These are phyloP conservation scores for Spicauda simplicius DNA, from an alignment of 2,888 invertebrate genomes.

Conservation along the genomic window DNA sequence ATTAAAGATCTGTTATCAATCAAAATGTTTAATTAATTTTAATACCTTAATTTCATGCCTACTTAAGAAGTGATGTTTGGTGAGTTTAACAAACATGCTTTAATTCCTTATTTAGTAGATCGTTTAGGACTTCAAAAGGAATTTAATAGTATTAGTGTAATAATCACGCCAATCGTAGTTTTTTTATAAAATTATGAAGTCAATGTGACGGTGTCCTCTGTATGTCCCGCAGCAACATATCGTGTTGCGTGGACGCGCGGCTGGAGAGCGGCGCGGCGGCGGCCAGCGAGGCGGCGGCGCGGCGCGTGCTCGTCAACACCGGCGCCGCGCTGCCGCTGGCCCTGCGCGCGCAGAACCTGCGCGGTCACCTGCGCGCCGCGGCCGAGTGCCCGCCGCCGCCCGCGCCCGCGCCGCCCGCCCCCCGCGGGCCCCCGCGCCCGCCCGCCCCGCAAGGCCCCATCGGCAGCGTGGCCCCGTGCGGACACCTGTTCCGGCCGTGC, in stretches of 20 bases:
- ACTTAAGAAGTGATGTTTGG: slow-evolving; percentile 17
- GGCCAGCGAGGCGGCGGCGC: slow-evolving; percentile 89
- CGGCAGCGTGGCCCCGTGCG: slow-evolving; percentile 33
- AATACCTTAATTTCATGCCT: slow-evolving; percentile 19
- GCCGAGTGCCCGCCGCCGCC: slow-evolving; percentile 70
- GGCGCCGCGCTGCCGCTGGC: slow-evolving; percentile 76
- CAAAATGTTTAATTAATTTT: slow-evolving; percentile 4
- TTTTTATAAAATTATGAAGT: too few relatives aligned
- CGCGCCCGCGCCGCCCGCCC: slow-evolving; percentile 78
- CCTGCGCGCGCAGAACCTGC: slow-evolving; percentile 85
- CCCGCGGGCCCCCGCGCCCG: slow-evolving; percentile 85
- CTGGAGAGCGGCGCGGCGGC: slow-evolving; percentile 92
- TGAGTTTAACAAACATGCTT: slow-evolving; percentile 8
- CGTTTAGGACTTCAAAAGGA: background rate
- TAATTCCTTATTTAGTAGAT: too few relatives aligned
- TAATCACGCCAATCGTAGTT: too few relatives aligned
- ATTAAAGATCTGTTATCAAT: too few relatives aligned
- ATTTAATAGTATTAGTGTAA: too few relatives aligned
- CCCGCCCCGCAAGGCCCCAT: slow-evolving; percentile 46
- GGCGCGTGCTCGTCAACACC: slow-evolving; percentile 82
- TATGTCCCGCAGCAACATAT: slow-evolving; percentile 58
- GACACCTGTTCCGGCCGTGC: slow-evolving; percentile 44
- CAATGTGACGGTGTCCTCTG: too few relatives aligned
- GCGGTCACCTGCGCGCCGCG: slow-evolving; percentile 47
- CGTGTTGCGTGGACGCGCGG: slow-evolving; percentile 82